Evolutionary conservation across 1,140 invertebrate species (phyloP).

Genomic region (Pogonognathellus flavescens): DNA sequence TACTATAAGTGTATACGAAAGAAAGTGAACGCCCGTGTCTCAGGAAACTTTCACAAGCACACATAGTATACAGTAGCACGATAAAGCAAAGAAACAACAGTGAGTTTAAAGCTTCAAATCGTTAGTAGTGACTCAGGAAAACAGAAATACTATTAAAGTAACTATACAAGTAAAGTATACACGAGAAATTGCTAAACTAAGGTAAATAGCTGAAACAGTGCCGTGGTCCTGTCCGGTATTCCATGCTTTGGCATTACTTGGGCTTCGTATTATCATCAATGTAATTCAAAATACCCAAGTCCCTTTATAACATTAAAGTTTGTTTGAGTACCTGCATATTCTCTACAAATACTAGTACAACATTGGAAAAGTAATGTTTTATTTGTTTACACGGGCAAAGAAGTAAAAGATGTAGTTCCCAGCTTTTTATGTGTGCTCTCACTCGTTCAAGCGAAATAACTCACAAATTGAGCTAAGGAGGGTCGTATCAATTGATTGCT

Average conservation of each 20-base stretch:
- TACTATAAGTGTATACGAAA: background rate
- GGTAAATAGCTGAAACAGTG: background rate
- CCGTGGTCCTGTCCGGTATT: background rate
- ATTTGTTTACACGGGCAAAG: background rate
- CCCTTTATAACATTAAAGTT: too few species aligned
- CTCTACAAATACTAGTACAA: background rate
- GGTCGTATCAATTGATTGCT: too few species aligned
- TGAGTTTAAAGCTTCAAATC: conserved; percentile 11
- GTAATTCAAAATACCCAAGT: too few species aligned
- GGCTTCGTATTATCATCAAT: too few species aligned
- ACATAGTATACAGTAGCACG: background rate
- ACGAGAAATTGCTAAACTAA: conserved; percentile 4
- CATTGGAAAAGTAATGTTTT: background rate
- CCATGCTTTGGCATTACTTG: background rate
- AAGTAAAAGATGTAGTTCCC: background rate
- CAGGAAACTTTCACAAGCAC: conserved; percentile 8
- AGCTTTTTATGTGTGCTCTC: background rate
- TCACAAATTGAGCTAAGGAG: too few species aligned
- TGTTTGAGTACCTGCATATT: too few species aligned
- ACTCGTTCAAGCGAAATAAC: background rate
- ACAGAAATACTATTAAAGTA: background rate
- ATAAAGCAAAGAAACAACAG: conserved; percentile 22
- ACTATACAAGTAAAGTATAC: background rate
- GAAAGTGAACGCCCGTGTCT: conserved; percentile 8
- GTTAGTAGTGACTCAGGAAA: background rate